Percentiles rank a stretch among this genome's conserved stretches.
Conservation (phyloP, 2,797 vertebrate species). For the Muraenolepis orangiensis region DNA sequence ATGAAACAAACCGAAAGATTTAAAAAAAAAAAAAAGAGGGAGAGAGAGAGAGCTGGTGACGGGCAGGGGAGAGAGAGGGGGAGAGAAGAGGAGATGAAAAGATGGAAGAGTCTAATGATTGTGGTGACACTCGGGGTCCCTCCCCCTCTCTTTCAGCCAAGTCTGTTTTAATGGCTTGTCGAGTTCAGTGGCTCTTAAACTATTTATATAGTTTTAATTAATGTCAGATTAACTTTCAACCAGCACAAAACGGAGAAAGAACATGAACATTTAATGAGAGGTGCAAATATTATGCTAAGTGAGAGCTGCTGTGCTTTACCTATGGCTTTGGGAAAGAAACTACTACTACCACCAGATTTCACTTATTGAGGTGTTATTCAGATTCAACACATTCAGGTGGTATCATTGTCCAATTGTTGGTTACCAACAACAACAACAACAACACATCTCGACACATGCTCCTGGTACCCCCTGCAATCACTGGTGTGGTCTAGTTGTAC, state of each 20-base stretch:
- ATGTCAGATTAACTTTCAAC: background rate
- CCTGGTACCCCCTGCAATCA: background rate
- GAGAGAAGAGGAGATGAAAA: background rate
- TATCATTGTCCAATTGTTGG: too few species aligned
- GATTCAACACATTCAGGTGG: too few species aligned
- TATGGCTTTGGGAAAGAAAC: too few species aligned
- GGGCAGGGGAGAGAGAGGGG: background rate
- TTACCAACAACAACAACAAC: background rate
- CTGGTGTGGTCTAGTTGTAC: background rate
- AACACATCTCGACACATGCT: background rate
- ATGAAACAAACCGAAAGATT: too few species aligned
- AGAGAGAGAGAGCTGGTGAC: conserved; percentile 20
- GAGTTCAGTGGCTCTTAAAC: background rate
- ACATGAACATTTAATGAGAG: background rate
- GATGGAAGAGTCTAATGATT: background rate
- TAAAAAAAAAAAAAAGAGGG: conserved; percentile 21
- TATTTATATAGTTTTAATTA: background rate
- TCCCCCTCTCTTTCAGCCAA: background rate
- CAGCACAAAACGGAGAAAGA: background rate
- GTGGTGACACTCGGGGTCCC: background rate
- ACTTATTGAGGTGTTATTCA: too few species aligned
- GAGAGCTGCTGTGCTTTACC: too few species aligned
- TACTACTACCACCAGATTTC: too few species aligned
- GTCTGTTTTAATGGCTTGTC: background rate
- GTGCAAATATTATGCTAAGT: too few species aligned